These are phyloP conservation scores for Orthosia gothica DNA, from an alignment of 2,888 invertebrate genomes.

Conservation along the genomic window DNA sequence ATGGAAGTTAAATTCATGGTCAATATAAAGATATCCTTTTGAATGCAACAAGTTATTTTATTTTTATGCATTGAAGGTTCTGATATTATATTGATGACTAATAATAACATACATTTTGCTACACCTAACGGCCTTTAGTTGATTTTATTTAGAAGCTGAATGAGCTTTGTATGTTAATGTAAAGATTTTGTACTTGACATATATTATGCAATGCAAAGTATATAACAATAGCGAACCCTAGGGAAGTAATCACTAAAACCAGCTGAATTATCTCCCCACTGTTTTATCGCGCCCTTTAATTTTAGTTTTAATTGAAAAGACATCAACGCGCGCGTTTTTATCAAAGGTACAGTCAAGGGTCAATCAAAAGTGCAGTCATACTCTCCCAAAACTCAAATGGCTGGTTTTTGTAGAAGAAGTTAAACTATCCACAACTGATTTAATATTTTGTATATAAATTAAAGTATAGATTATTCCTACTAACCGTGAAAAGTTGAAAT, in stretches of 20 bases:
- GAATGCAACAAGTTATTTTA: background rate
- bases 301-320: slow-evolving; percentile 39
- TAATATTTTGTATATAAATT: no score
- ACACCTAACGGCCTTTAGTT: slow-evolving; percentile 6
- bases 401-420: no score
- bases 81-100: slow-evolving; percentile 8
- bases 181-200: slow-evolving; percentile 5
- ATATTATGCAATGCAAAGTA: slow-evolving; percentile 1
- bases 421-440: no score
- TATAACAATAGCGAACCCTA: background rate
- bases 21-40: slow-evolving; percentile 41
- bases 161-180: slow-evolving; percentile 14
- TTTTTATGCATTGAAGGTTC: slow-evolving; percentile 14
- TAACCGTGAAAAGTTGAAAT: no score
- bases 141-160: background rate
- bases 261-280: background rate
- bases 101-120: slow-evolving; percentile 18
- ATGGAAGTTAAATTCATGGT: slow-evolving; percentile 23
- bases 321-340: slow-evolving; percentile 42
- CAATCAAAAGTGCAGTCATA: no score
- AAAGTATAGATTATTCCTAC: no score
- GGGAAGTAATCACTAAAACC: background rate
- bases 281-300: background rate
- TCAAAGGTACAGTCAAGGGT: no score
- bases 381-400: no score